phyloP scores from a whole-genome alignment of 2,888 invertebrate species.

The Fabriciana adippe region DNA sequence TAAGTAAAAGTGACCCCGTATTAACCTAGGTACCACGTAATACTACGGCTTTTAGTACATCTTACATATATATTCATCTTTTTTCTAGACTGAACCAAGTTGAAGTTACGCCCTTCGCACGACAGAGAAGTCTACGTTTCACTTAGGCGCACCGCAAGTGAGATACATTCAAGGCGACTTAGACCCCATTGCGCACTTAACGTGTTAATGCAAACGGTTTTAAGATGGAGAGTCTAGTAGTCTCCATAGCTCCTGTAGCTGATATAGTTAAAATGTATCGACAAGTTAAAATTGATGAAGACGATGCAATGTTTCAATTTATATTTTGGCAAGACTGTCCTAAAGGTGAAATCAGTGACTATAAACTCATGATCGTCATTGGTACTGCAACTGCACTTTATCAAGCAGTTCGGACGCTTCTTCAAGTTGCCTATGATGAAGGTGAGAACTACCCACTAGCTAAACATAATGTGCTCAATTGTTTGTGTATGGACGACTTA shows the following conservation, averaged over 20 bases:
- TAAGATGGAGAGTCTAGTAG: no score
- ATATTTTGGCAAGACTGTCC: conserved; percentile 21
- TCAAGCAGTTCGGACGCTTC: conserved; percentile 36
- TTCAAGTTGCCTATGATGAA: conserved; percentile 34
- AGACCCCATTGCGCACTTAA: no score
- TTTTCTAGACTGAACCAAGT: no score
- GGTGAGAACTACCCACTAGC: conserved; percentile 28
- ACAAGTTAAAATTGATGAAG: conserved; percentile 17
- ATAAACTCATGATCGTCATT: conserved; percentile 26
- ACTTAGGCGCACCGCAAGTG: no score
- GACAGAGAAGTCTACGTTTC: no score
- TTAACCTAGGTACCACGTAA: no score
- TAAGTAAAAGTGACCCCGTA: no score
- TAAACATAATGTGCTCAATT: conserved; percentile 30
- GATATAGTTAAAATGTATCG: conserved; percentile 32
- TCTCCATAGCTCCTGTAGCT: not conserved
- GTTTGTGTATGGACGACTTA: conserved; percentile 40
- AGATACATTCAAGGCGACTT: no score
- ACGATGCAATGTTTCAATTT: conserved; percentile 24
- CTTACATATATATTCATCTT: no score
- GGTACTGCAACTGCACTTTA: conserved; percentile 42
- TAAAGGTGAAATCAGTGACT: not conserved
- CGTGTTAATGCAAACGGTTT: no score
- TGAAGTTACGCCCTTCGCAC: no score
- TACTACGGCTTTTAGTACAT: no score